phyloP scores from a whole-genome alignment of 2,797 vertebrate genomes.

The Graptemys geographica region DNA sequence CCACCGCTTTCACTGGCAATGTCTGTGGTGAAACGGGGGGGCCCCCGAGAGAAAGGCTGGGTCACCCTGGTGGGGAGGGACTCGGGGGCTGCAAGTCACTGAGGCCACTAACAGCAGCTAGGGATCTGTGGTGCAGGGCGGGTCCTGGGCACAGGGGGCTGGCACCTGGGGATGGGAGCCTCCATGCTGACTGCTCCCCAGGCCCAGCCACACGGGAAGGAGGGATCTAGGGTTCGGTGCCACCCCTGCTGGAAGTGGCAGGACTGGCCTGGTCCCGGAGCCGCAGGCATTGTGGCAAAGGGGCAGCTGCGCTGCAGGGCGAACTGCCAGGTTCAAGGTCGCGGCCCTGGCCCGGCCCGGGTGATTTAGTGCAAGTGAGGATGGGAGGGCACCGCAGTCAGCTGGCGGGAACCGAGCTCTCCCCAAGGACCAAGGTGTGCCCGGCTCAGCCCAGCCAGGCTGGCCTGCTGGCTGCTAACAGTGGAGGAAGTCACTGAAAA shows the following conservation, averaged over 20 bases:
- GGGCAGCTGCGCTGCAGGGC: too few species aligned
- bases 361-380: not conserved
- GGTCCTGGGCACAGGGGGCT: too few species aligned
- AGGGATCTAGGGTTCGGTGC: not conserved
- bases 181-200: too few species aligned
- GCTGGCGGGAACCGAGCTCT: not conserved
- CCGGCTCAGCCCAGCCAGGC: not conserved
- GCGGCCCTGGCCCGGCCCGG: not conserved
- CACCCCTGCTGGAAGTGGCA: not conserved
- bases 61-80: not conserved
- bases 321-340: not conserved
- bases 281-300: not conserved
- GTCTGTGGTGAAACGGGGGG: not conserved
- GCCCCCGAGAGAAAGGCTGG: not conserved
- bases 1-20: too few species aligned
- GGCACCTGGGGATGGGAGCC: too few species aligned
- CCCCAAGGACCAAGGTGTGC: not conserved
- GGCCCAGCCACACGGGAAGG: not conserved
- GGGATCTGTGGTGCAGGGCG: not conserved
- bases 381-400: not conserved
- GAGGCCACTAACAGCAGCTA: not conserved
- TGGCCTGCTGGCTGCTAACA: not conserved
- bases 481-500: slow-evolving; percentile 18
- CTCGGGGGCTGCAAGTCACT: too few species aligned
- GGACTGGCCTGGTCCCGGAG: too few species aligned